Conservation (phyloP, 2,797 vertebrate species). For the Morelia viridis region DNA sequence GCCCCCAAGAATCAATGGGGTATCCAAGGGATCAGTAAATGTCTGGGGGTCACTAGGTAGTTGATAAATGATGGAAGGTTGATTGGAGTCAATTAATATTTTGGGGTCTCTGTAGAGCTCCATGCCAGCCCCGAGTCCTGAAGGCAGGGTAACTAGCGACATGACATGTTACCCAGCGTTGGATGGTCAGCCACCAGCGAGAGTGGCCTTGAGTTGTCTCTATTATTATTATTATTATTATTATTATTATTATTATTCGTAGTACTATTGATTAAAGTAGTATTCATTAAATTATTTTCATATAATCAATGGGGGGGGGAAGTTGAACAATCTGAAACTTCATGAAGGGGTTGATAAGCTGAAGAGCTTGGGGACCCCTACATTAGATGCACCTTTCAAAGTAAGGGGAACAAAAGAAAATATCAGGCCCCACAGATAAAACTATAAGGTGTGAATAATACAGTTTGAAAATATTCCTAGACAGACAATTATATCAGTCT, state of each 20-base stretch:
- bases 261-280: neutral
- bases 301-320: neutral
- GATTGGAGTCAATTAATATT: neutral
- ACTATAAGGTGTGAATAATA: neutral
- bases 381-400: neutral
- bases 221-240: neutral
- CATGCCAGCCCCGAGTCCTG: neutral
- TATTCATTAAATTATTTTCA: too few species aligned
- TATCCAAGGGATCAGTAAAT: neutral
- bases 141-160: neutral
- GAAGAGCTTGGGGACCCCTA: neutral
- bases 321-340: neutral
- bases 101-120: neutral
- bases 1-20: neutral
- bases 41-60: too few species aligned
- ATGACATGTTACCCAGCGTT: neutral
- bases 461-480: neutral
- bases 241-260: neutral
- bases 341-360: neutral
- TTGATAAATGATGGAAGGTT: neutral
- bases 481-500: too few species aligned
- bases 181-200: neutral
- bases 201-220: neutral
- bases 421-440: neutral
- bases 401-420: neutral